Conservation (phyloP, 2,113 vertebrate genomes). For the Sceloporus undulatus region DNA sequence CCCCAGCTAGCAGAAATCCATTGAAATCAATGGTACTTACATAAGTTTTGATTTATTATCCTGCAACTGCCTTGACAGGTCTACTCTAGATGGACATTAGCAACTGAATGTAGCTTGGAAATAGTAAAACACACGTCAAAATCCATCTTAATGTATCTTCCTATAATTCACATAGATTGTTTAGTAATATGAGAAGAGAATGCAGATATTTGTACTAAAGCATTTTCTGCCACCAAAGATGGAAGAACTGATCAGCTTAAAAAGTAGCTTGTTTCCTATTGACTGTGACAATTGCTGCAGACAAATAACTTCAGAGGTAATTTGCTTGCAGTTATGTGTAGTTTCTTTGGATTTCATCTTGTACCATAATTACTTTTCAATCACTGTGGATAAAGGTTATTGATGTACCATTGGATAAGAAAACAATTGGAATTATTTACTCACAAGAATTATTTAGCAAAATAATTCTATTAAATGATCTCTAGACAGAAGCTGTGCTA, state of each 20-base stretch:
- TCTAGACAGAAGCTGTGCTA: background rate
- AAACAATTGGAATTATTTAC: background rate
- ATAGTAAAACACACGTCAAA: background rate
- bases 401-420: background rate
- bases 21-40: too few relatives aligned
- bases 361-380: background rate
- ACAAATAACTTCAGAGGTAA: background rate
- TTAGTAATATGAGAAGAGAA: background rate
- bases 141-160: background rate
- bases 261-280: background rate
- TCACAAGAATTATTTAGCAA: background rate
- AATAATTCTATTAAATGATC: background rate
- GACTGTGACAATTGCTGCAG: background rate
- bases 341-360: conserved; percentile 7
- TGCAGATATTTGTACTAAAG: background rate
- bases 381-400: background rate
- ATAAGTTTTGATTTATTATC: too few relatives aligned
- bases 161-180: background rate
- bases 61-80: too few relatives aligned
- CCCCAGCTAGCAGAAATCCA: too few relatives aligned
- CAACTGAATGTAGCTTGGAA: background rate
- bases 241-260: background rate
- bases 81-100: too few relatives aligned
- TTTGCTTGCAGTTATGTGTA: background rate
- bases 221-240: background rate